Evolutionary conservation across 2,113 vertebrate species (phyloP), one percentile per base, ranked within the genome.

Genomic region (Dipodomys spectabilis): DNA sequence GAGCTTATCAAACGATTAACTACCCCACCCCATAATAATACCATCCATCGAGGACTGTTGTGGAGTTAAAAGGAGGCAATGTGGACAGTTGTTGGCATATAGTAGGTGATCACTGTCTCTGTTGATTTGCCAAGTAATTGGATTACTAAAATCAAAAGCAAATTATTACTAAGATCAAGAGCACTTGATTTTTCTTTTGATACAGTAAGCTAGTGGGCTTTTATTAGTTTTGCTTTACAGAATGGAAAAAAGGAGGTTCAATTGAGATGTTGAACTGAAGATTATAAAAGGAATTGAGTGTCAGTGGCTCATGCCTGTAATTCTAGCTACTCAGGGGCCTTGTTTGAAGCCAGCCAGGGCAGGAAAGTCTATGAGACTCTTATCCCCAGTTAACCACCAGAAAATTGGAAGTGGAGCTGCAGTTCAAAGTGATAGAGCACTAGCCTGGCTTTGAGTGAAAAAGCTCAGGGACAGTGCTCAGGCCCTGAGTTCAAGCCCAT

Each of bases 1-100:
- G 30, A n/a, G 65, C 60, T 65, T 20, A 89, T 69, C 57, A 44
- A 91, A 84, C 86, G 77, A 85, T 90, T 73, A 91, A 94, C 39
- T 23, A 65, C 69, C 57, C 28, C 53, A 89, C 53, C 22, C 67
- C 7, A 16, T 88, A 57, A 60, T 12, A 49, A 5, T 3, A 45
- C 15, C 49, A 30, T 81, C 64, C 4, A 45, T 45, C 72, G 23
- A 78, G 45, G 68, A 75, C 27, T 74, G 39, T 74, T 72, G 83
- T 83, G 80, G 73, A 87, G 86, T 78, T 57, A 73, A 69, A 30
- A 30, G 12, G 74, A 80, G 23, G 60, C 84, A 49, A 65, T 19
- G 74, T 92, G 27, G 78, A 64, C 45, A 44, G n/a, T 67, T 53
- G 60, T 95, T 93, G 94, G 71, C 35, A 16, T 57, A 44, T 0